Percentiles rank a stretch among this genome's conserved stretches.
phyloP scores from a whole-genome alignment of 2,113 vertebrate species.

The Gasterosteus aculeatus region DNA sequence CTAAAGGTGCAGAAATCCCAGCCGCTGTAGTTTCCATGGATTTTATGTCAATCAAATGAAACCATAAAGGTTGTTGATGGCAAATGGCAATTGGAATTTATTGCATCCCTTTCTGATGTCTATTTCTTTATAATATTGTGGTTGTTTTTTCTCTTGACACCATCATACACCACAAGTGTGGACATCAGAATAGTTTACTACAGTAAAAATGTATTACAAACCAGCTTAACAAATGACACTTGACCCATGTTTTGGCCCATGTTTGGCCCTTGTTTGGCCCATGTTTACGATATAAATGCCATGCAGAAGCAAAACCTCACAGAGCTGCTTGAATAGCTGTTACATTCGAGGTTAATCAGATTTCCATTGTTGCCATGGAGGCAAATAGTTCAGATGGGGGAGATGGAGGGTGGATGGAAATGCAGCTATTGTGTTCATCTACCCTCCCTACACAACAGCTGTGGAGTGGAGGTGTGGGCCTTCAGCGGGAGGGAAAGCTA shows the following conservation, averaged over 20 bases:
- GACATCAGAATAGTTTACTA: neutral
- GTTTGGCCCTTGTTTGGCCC: no score
- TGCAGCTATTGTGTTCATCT: constrained; percentile 59
- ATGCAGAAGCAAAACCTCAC: neutral
- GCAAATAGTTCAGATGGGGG: constrained; percentile 46
- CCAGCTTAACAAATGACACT: neutral
- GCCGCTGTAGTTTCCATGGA: constrained; percentile 41
- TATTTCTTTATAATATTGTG: neutral
- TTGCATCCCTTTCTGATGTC: neutral
- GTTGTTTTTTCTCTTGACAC: neutral
- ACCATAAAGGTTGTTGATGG: neutral
- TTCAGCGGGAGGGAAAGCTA: constrained; percentile 9
- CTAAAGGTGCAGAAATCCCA: constrained; percentile 66
- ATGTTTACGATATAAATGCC: neutral
- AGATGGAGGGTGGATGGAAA: constrained; percentile 31
- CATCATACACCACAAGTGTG: neutral
- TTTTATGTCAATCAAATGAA: neutral
- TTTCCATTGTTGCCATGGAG: constrained; percentile 15
- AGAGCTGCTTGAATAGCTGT: neutral
- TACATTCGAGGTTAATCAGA: neutral
- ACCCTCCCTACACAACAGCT: constrained; percentile 55
- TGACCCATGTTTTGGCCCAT: neutral
- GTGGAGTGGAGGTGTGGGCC: constrained; percentile 59
- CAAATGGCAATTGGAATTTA: constrained; percentile 17
- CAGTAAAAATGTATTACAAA: neutral